Conservation (phyloP, 1,140 invertebrate species). For the Nylanderia fulva region DNA sequence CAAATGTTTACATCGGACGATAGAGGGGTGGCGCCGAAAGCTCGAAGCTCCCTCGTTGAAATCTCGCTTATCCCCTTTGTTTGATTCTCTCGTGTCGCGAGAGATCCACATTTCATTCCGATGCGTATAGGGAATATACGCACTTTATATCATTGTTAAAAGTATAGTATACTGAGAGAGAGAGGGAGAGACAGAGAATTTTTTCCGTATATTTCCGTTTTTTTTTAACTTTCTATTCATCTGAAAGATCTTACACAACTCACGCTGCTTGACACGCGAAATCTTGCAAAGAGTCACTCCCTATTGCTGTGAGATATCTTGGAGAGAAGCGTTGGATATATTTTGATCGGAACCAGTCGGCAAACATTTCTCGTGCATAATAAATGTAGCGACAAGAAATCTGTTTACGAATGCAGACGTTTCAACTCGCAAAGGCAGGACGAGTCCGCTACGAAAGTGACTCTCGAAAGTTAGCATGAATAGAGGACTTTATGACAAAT, state of each 20-base stretch:
- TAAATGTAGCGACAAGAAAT: slow-evolving; percentile 50
- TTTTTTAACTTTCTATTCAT: no score
- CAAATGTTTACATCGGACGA: slow-evolving; percentile 74
- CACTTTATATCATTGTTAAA: not conserved
- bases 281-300: not conserved
- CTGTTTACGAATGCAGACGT: slow-evolving; percentile 40
- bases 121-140: not conserved
- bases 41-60: slow-evolving; percentile 38
- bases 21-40: slow-evolving; percentile 42
- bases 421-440: slow-evolving; percentile 25
- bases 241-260: not conserved
- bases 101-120: slow-evolving; percentile 26
- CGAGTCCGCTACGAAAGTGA: slow-evolving; percentile 28
- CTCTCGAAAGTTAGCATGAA: slow-evolving; percentile 47
- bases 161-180: not conserved
- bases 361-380: slow-evolving; percentile 38
- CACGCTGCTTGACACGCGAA: not conserved
- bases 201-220: no score
- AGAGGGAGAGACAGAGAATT: no score
- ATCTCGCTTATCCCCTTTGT: slow-evolving; percentile 46
- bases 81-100: slow-evolving; percentile 8
- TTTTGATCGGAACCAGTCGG: slow-evolving; percentile 35
- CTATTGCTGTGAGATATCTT: slow-evolving; percentile 1
- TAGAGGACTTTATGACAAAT: slow-evolving; percentile 50
- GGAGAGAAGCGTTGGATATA: not conserved